phyloP scores from a whole-genome alignment of 2,113 vertebrate species.

The Bubo blakistoni region DNA sequence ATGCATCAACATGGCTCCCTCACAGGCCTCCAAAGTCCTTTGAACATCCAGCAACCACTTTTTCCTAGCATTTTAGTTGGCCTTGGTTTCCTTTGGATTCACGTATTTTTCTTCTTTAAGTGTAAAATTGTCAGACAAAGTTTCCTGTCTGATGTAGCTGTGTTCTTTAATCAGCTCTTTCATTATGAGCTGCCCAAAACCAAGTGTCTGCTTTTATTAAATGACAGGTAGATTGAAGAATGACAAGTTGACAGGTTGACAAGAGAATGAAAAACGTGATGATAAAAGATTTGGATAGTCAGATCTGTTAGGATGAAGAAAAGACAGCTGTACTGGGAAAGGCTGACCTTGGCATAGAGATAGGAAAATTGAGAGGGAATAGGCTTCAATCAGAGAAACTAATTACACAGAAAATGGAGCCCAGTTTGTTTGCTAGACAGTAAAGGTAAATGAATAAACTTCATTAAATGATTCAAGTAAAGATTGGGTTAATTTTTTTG shows the following conservation, averaged over 20 bases:
- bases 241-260: neutral
- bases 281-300: neutral
- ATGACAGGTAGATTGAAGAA: neutral
- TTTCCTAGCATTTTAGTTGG: neutral
- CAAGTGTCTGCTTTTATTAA: neutral
- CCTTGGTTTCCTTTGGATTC: neutral
- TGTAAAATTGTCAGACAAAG: neutral
- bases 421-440: neutral
- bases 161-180: neutral
- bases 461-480: neutral
- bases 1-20: neutral
- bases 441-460: neutral
- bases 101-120: neutral
- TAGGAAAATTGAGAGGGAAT: neutral
- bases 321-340: neutral
- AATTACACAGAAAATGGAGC: neutral
- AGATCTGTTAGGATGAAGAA: neutral
- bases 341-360: neutral
- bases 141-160: neutral
- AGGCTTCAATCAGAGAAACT: neutral
- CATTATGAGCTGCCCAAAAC: neutral
- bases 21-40: neutral
- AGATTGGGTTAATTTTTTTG: neutral
- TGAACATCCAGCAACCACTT: neutral
- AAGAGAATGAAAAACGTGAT: neutral